phyloP scores from a whole-genome alignment of 92 coral and sea anemone species.

The Anthopleura xanthogrammica region DNA sequence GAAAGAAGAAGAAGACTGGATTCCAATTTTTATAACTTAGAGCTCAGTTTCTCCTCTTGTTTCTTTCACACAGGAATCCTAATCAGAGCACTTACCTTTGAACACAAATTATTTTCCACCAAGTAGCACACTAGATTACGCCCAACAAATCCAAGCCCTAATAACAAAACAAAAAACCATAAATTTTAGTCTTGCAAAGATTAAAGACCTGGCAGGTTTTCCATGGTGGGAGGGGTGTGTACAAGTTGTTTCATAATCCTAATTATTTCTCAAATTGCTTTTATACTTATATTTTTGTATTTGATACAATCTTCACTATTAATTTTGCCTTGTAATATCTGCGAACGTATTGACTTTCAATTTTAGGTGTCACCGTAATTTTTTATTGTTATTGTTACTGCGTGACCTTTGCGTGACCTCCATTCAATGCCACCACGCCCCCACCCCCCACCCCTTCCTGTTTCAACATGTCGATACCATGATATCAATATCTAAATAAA shows the following conservation, averaged over 20 bases:
- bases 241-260: too few species aligned
- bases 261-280: too few species aligned
- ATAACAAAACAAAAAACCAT: background rate
- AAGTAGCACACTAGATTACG: constrained; percentile 86
- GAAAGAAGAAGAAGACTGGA: too few species aligned
- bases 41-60: too few species aligned
- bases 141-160: constrained; percentile 96
- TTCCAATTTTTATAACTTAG: too few species aligned
- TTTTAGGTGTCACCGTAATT: background rate
- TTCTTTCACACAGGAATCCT: background rate
- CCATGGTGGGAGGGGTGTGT: too few species aligned
- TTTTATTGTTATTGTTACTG: background rate
- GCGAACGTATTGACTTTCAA: too few species aligned
- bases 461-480: background rate
- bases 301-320: too few species aligned
- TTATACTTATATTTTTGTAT: too few species aligned
- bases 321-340: background rate
- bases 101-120: constrained; percentile 83
- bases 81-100: constrained; percentile 59
- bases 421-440: background rate
- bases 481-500: background rate
- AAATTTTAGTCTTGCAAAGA: background rate
- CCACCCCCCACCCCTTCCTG: constrained; percentile 7
- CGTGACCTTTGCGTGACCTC: background rate
- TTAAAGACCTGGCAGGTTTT: too few species aligned